These are phyloP conservation scores for Eupsittula cactorum DNA, from an alignment of 2,113 vertebrate species.

Conservation along the genomic window DNA sequence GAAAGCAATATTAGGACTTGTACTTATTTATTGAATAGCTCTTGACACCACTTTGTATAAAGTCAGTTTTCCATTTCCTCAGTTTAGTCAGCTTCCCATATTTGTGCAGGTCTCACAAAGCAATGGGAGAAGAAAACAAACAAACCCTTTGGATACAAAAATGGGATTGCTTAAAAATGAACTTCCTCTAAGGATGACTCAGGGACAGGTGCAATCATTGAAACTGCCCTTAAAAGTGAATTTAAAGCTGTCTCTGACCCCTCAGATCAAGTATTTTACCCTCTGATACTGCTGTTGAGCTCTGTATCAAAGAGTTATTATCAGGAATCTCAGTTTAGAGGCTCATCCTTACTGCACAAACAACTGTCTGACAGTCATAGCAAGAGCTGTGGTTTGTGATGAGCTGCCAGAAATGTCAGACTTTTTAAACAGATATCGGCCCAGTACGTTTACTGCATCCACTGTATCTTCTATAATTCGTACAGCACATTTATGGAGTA, in stretches of 20 bases:
- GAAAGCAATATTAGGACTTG: not conserved
- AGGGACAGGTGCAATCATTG: not conserved
- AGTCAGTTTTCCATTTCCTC: conserved; percentile 53
- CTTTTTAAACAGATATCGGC: not conserved
- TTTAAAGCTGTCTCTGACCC: not conserved
- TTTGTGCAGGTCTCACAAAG: conserved; percentile 40
- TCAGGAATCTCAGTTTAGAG: not conserved
- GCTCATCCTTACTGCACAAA: not conserved
- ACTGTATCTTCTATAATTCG: not conserved
- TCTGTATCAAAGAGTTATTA: not conserved
- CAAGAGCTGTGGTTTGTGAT: not conserved
- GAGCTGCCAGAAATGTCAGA: not conserved
- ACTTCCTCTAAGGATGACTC: not conserved
- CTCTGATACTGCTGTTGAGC: not conserved
- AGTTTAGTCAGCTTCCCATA: conserved; percentile 57
- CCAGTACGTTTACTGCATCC: not conserved
- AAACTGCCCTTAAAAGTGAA: not conserved
- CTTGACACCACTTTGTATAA: not conserved
- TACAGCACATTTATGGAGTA: not conserved
- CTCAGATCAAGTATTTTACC: not conserved
- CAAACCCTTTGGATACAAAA: not conserved
- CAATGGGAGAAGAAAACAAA: not conserved
- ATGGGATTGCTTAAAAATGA: not conserved
- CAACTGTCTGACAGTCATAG: not conserved
- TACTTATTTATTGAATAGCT: not conserved